A percentile compares a stretch with the other conserved stretches of the same genome.
Conservation (phyloP, 2,113 vertebrate genomes). For the Felis catus region DNA sequence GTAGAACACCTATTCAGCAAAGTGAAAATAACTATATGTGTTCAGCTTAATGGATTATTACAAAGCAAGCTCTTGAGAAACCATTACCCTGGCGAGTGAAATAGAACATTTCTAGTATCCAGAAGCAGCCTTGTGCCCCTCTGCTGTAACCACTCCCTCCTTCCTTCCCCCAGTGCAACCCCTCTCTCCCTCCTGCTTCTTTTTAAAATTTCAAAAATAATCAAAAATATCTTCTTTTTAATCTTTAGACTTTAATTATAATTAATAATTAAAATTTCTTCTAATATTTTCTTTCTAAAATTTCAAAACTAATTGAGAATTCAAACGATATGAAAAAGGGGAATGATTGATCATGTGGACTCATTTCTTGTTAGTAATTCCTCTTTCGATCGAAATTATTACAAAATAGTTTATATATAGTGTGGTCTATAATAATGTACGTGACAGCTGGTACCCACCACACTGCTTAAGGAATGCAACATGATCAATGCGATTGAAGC, state of each 20-base stretch:
- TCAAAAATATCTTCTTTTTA: neutral
- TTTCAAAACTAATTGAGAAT: neutral
- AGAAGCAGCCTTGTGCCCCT: neutral
- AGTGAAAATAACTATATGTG: neutral
- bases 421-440: neutral
- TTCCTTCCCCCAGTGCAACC: neutral
- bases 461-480: neutral
- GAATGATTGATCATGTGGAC: neutral
- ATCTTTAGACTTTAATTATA: too few species aligned
- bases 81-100: neutral
- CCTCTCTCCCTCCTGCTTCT: neutral
- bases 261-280: too few species aligned
- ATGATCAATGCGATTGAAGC: neutral
- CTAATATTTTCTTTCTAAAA: neutral
- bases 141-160: neutral
- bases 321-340: neutral
- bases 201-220: neutral
- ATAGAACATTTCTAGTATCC: neutral
- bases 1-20: neutral
- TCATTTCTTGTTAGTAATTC: neutral
- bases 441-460: neutral
- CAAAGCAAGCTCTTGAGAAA: neutral
- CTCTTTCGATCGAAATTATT: neutral
- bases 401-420: neutral
- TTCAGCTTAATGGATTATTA: neutral